phyloP scores from a whole-genome alignment of 2,888 invertebrate species.

The Rhagonycha lutea region DNA sequence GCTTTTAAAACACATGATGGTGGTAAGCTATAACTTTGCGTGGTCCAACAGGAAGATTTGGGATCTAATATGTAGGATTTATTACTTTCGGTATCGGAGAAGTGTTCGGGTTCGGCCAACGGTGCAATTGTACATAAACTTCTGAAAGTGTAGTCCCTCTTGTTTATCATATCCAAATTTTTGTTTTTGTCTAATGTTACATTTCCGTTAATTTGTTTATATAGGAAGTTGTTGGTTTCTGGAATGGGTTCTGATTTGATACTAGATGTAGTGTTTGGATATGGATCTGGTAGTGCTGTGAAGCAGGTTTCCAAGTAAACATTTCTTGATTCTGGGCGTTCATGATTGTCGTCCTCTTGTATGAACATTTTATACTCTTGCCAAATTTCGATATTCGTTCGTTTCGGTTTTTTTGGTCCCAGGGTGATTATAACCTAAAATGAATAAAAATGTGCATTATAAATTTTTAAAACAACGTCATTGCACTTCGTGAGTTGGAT shows the following conservation, averaged over 20 bases:
- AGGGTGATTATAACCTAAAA: slow-evolving; percentile 75
- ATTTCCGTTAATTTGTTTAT: slow-evolving; percentile 32
- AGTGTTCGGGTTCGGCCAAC: slow-evolving; percentile 79
- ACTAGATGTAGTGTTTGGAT: slow-evolving; percentile 53
- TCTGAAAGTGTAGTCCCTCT: neutral
- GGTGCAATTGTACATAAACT: slow-evolving; percentile 60
- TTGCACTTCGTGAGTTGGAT: neutral
- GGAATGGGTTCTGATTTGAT: slow-evolving; percentile 15
- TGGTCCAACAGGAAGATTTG: slow-evolving; percentile 21
- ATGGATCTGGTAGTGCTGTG: slow-evolving; percentile 61
- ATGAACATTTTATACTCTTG: slow-evolving; percentile 21
- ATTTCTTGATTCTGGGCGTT: slow-evolving; percentile 28
- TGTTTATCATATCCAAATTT: slow-evolving; percentile 1
- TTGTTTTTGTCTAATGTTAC: slow-evolving; percentile 26
- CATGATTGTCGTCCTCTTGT: slow-evolving; percentile 24
- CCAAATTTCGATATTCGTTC: slow-evolving; percentile 47
- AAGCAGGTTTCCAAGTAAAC: slow-evolving; percentile 77
- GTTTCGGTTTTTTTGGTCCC: slow-evolving; percentile 79
- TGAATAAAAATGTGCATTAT: neutral
- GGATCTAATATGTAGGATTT: slow-evolving; percentile 63
- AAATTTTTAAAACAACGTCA: neutral
- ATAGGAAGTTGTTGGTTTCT: neutral
- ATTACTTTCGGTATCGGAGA: slow-evolving; percentile 80
- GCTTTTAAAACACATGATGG: slow-evolving; percentile 50
- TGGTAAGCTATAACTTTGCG: neutral